phyloP scores from a whole-genome alignment of 1,140 invertebrate genomes.

The Propsilocerus akamusi region DNA sequence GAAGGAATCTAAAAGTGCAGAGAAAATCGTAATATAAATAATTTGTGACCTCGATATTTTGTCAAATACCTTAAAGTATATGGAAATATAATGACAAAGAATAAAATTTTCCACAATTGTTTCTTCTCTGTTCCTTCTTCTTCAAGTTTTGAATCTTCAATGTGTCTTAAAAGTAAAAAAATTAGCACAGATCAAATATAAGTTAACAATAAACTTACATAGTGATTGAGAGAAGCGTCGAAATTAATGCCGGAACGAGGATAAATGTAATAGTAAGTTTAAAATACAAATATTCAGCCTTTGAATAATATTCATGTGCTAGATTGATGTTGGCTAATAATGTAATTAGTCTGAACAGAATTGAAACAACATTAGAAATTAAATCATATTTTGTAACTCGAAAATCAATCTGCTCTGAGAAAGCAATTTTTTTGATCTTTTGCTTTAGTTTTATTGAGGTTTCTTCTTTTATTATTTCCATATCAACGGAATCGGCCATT shows the following conservation, averaged over 20 bases:
- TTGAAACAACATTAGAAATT: constrained; percentile 19
- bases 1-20: constrained; percentile 24
- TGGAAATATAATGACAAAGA: constrained; percentile 10
- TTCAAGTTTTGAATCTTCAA: constrained; percentile 7
- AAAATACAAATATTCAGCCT: constrained; percentile 25
- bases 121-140: background rate
- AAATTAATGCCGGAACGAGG: constrained; percentile 29
- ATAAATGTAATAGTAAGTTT: constrained; percentile 29
- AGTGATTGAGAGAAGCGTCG: constrained; percentile 29
- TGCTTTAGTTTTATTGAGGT: constrained; percentile 1
- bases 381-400: constrained; percentile 7
- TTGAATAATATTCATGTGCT: constrained; percentile 25
- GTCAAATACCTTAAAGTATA: constrained; percentile 22
- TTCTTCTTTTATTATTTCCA: constrained; percentile 6
- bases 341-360: constrained; percentile 30
- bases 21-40: constrained; percentile 22
- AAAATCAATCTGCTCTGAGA: background rate
- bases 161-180: constrained; percentile 8
- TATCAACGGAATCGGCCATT: background rate
- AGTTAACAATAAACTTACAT: constrained; percentile 23
- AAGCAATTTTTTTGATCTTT: background rate
- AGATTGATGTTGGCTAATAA: constrained; percentile 31
- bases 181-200: constrained; percentile 2
- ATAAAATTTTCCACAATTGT: constrained; percentile 5
- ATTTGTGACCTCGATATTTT: constrained; percentile 28